Evolutionary conservation across 2,888 invertebrate genomes (phyloP).

Genomic region (Crocallis elinguaria): DNA sequence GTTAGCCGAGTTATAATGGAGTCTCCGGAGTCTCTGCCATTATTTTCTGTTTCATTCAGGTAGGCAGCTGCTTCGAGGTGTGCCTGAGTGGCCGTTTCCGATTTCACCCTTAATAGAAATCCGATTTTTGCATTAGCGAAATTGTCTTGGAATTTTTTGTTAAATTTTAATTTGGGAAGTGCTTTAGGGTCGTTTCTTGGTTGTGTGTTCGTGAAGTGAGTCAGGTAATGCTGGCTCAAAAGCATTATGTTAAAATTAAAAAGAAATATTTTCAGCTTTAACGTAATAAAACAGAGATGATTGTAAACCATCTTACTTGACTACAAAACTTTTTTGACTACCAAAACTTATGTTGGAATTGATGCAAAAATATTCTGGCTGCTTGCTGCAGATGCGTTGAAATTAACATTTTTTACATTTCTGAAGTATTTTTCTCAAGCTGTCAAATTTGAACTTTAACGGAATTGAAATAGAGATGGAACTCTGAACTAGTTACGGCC

Average conservation of each 20-base stretch:
- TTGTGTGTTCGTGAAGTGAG: constrained; percentile 6
- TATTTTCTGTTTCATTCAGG: constrained; percentile 75
- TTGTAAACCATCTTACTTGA: background rate
- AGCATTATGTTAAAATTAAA: too few species aligned
- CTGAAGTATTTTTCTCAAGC: background rate
- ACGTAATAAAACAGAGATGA: background rate
- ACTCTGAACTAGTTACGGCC: background rate
- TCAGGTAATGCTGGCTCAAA: constrained; percentile 23
- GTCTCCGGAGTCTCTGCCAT: constrained; percentile 68
- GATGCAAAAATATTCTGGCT: constrained; percentile 1
- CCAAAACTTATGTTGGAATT: background rate
- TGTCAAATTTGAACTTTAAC: constrained; percentile 13
- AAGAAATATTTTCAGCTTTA: background rate
- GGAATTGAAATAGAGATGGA: constrained; percentile 4
- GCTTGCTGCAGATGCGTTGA: constrained; percentile 5
- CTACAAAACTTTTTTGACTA: background rate
- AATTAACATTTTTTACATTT: constrained; percentile 1
- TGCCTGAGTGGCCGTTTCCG: constrained; percentile 72
- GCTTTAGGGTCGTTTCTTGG: constrained; percentile 25
- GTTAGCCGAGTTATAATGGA: constrained; percentile 77
- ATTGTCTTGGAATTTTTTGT: constrained; percentile 46
- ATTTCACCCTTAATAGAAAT: constrained; percentile 75
- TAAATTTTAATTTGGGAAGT: constrained; percentile 37
- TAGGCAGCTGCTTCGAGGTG: constrained; percentile 72
- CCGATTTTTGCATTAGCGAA: constrained; percentile 63